A percentile compares a stretch with the other conserved stretches of the same genome.
These are phyloP conservation scores for Panthera tigris DNA, from an alignment of 2,113 vertebrate species.

Conservation along the genomic window DNA sequence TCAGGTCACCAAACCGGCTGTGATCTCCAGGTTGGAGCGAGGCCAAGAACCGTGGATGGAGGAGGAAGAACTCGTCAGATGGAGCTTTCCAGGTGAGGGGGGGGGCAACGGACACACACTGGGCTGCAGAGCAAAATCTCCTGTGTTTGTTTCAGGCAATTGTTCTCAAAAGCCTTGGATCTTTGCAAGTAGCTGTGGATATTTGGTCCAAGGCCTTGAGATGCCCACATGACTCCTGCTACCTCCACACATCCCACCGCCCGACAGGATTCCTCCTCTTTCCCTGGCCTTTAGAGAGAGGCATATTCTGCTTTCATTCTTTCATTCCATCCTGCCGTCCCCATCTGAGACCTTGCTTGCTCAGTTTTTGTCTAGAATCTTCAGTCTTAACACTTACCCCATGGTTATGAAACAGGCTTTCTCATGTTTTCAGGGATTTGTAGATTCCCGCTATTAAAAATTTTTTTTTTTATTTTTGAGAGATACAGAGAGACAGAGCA, in stretches of 20 bases:
- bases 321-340: background rate
- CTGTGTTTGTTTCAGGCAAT: background rate
- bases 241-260: background rate
- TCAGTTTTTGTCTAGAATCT: background rate
- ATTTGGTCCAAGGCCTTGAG: background rate
- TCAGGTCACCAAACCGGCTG: background rate
- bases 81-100: constrained; percentile 19
- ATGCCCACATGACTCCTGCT: background rate
- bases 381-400: background rate
- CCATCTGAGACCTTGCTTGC: background rate
- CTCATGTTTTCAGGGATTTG: background rate
- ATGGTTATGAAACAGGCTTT: background rate
- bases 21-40: constrained; percentile 52
- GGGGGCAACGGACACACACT: background rate
- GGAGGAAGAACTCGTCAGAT: background rate
- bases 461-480: no score
- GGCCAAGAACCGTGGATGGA: background rate
- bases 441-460: background rate
- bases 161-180: background rate
- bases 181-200: background rate
- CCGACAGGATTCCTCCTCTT: background rate
- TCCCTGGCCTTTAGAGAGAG: background rate
- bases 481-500: no score
- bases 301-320: background rate
- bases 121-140: background rate